Conservation (phyloP, 2,113 vertebrate species). For the Semnornis frantzii region DNA sequence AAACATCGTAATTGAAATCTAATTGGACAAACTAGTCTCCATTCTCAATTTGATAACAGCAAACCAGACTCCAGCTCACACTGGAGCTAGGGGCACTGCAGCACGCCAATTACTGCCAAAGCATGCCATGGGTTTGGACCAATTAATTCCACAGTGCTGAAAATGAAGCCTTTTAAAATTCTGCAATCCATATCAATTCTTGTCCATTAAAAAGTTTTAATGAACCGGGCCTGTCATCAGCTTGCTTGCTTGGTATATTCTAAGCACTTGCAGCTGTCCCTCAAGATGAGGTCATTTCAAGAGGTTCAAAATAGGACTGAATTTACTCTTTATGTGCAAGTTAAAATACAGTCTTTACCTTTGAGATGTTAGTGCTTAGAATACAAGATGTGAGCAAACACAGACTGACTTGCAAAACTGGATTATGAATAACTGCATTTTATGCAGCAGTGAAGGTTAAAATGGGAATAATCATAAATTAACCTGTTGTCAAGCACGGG, state of each 20-base stretch:
- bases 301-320: neutral
- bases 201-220: slow-evolving; percentile 27
- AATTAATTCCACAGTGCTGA: slow-evolving; percentile 66
- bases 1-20: slow-evolving; percentile 49
- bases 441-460: neutral
- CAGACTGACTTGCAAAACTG: neutral
- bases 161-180: slow-evolving; percentile 57
- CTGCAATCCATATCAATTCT: slow-evolving; percentile 38
- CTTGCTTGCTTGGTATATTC: neutral
- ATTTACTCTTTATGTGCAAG: neutral
- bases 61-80: slow-evolving; percentile 14
- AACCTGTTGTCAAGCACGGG: neutral
- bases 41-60: neutral
- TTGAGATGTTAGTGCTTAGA: neutral
- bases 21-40: slow-evolving; percentile 62
- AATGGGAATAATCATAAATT: neutral
- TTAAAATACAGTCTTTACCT: neutral
- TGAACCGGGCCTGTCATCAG: slow-evolving; percentile 6
- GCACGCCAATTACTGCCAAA: slow-evolving; percentile 42
- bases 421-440: neutral
- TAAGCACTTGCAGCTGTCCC: slow-evolving; percentile 25
- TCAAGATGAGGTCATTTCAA: neutral
- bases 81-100: neutral
- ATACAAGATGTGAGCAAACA: neutral
- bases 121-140: slow-evolving; percentile 12